Conservation (phyloP, 2,888 invertebrate species). For the Argyresthia goedartella region DNA sequence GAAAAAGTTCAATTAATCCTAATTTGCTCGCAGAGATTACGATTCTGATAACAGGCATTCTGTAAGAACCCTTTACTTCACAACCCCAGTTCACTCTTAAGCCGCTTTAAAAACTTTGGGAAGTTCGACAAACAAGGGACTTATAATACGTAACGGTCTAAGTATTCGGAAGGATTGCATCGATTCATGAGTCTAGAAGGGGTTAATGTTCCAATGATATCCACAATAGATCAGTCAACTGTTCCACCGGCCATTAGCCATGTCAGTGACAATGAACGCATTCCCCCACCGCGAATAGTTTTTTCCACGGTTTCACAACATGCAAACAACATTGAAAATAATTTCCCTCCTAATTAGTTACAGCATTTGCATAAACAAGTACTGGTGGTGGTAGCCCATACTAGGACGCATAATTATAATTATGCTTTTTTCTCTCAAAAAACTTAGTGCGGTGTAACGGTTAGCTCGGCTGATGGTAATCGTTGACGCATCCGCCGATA, state of each 20-base stretch:
- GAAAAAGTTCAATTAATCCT: constrained; percentile 70
- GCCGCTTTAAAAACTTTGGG: constrained; percentile 60
- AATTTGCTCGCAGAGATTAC: constrained; percentile 66
- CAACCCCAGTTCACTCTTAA: constrained; percentile 51
- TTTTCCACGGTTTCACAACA: constrained; percentile 33
- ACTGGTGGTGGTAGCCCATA: constrained; percentile 42
- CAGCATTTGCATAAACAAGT: constrained; percentile 60
- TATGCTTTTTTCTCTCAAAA: constrained; percentile 55
- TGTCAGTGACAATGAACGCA: constrained; percentile 42
- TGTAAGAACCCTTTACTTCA: constrained; percentile 59
- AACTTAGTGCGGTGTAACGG: constrained; percentile 52
- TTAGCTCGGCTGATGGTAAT: constrained; percentile 48
- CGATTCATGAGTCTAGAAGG: constrained; percentile 20
- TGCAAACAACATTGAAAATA: constrained; percentile 55
- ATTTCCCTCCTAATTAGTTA: constrained; percentile 61
- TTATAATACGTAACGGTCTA: constrained; percentile 57
- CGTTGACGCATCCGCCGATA: constrained; percentile 58
- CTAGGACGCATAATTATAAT: constrained; percentile 65
- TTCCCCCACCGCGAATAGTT: constrained; percentile 30
- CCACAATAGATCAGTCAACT: constrained; percentile 41
- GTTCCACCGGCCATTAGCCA: constrained; percentile 23
- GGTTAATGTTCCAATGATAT: constrained; percentile 12
- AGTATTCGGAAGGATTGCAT: constrained; percentile 42
- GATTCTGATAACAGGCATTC: constrained; percentile 55
- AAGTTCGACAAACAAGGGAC: constrained; percentile 60